These are phyloP conservation scores for Matsumurasca onukii DNA, from an alignment of 1,140 invertebrate species.

Conservation along the genomic window DNA sequence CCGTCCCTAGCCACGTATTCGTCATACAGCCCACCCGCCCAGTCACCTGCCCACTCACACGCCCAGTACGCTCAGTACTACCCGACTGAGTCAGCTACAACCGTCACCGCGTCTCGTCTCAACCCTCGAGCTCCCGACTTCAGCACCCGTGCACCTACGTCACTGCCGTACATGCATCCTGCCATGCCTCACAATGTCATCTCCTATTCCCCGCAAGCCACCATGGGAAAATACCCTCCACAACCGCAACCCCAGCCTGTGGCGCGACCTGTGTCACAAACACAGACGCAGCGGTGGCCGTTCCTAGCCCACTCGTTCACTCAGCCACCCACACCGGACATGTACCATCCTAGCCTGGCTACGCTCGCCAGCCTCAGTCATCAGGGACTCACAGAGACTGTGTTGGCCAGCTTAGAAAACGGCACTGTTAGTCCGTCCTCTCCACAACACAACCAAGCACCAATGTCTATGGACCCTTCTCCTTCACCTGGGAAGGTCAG, in stretches of 20 bases:
- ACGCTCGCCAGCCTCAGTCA: slow-evolving; percentile 49
- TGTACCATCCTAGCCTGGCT: slow-evolving; percentile 46
- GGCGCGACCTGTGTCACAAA: slow-evolving; percentile 49
- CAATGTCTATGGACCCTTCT: slow-evolving; percentile 58
- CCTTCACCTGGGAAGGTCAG: too few relatives aligned
- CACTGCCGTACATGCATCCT: too few relatives aligned
- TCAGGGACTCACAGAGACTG: slow-evolving; percentile 49
- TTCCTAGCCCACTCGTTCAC: slow-evolving; percentile 25
- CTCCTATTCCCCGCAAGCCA: slow-evolving; percentile 32
- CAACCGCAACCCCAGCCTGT: slow-evolving; percentile 49
- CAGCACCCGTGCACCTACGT: slow-evolving; percentile 53
- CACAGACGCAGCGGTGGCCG: slow-evolving; percentile 40
- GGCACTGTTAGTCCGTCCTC: slow-evolving; percentile 59
- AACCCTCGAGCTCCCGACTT: slow-evolving; percentile 90
- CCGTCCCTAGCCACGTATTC: slow-evolving; percentile 42
- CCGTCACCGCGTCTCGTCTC: slow-evolving; percentile 67
- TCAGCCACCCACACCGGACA: slow-evolving; percentile 23
- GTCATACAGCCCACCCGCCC: slow-evolving; percentile 28
- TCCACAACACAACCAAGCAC: slow-evolving; percentile 52
- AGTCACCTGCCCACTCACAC: slow-evolving; percentile 14
- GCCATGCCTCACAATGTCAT: too few relatives aligned
- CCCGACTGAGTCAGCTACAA: slow-evolving; percentile 1
- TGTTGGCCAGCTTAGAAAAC: slow-evolving; percentile 55
- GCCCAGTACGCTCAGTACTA: neutral
- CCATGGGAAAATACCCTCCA: slow-evolving; percentile 41